phyloP scores from a whole-genome alignment of 2,888 invertebrate genomes.

The Watsonalla binaria region DNA sequence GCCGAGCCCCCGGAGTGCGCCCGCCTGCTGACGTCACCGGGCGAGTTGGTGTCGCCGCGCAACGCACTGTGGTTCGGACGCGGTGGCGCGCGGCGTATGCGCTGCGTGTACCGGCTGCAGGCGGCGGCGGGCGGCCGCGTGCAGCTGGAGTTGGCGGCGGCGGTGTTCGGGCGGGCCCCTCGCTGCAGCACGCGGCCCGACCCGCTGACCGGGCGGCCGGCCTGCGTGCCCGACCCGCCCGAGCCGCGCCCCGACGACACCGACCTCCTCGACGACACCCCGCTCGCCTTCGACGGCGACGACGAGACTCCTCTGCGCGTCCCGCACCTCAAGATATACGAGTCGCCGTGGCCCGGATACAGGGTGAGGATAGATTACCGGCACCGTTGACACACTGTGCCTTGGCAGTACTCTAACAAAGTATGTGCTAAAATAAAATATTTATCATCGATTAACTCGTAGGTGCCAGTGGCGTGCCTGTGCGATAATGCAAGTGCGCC shows the following conservation, averaged over 20 bases:
- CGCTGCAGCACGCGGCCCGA: conserved; percentile 85
- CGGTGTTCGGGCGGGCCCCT: conserved; percentile 81
- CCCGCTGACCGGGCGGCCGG: conserved; percentile 83
- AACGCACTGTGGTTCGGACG: conserved; percentile 91
- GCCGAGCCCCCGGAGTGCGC: conserved; percentile 54
- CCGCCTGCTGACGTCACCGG: conserved; percentile 55
- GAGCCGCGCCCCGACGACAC: conserved; percentile 30
- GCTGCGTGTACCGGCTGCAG: conserved; percentile 88
- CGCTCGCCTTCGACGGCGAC: conserved; percentile 32
- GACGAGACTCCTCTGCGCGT: conserved; percentile 64
- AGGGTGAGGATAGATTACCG: conserved; percentile 48
- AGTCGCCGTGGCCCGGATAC: conserved; percentile 85
- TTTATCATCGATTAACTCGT: neutral
- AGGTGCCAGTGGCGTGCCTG: conserved; percentile 85
- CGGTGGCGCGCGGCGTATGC: conserved; percentile 86
- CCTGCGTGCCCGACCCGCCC: conserved; percentile 41
- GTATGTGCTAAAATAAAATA: neutral
- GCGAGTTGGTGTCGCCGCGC: conserved; percentile 84
- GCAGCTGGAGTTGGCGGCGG: conserved; percentile 82
- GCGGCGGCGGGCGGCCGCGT: conserved; percentile 82
- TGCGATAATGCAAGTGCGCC: conserved; percentile 83
- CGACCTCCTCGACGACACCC: conserved; percentile 21
- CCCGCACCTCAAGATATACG: conserved; percentile 80
- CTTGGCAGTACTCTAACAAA: neutral
- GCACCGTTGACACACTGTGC: conserved; percentile 71